Percentiles rank a stretch among this genome's conserved stretches.
These are phyloP conservation scores for Gymnocephalus cernua DNA, from an alignment of 2,113 vertebrate species.

Conservation along the genomic window DNA sequence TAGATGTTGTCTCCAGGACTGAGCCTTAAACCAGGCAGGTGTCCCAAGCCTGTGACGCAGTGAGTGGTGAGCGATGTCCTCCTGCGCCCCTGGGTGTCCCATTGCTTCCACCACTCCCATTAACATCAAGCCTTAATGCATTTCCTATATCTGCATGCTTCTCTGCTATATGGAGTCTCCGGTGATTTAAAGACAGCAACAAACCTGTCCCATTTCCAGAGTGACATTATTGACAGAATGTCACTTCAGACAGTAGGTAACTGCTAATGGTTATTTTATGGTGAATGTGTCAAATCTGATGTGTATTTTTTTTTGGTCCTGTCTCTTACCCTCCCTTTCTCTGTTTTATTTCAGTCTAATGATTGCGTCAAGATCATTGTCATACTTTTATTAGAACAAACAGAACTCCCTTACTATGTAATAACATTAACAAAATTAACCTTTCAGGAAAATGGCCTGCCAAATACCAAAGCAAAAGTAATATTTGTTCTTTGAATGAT, in stretches of 20 bases:
- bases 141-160: conserved; percentile 81
- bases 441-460: conserved; percentile 41
- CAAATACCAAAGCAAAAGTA: conserved; percentile 18
- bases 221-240: conserved; percentile 88
- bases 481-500: conserved; percentile 15
- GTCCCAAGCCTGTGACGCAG: conserved; percentile 39
- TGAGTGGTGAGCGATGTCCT: conserved; percentile 69
- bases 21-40: conserved; percentile 18
- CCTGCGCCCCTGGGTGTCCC: conserved; percentile 69
- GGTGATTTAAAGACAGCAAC: conserved; percentile 88
- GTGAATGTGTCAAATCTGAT: conserved; percentile 84
- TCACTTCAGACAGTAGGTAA: conserved; percentile 85
- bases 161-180: conserved; percentile 76
- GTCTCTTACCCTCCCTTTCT: conserved; percentile 23
- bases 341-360: conserved; percentile 64
- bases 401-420: conserved; percentile 6
- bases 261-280: conserved; percentile 88
- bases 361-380: conserved; percentile 52
- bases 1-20: conserved; percentile 7
- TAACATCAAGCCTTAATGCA: conserved; percentile 81
- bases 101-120: conserved; percentile 71
- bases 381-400: conserved; percentile 50
- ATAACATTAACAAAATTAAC: conserved; percentile 42
- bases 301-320: conserved; percentile 33
- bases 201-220: conserved; percentile 89